These are phyloP conservation scores for Macaria liturata DNA, from an alignment of 2,888 invertebrate species.

Conservation along the genomic window DNA sequence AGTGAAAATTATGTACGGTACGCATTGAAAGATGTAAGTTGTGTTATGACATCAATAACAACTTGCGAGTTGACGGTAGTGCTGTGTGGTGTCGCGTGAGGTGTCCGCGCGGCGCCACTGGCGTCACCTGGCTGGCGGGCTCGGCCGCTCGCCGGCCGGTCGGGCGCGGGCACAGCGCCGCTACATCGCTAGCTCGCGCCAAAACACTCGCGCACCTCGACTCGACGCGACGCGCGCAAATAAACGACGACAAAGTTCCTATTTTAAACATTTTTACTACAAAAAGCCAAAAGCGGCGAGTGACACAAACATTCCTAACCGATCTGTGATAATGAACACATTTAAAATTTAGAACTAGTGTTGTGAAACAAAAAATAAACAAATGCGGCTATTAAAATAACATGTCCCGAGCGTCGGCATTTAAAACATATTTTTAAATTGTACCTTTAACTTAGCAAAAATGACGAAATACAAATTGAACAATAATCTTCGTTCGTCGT, in stretches of 20 bases:
- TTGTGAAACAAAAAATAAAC: slow-evolving; percentile 40
- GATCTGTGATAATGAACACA: slow-evolving; percentile 43
- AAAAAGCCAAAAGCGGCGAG: slow-evolving; percentile 20
- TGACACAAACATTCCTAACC: slow-evolving; percentile 32
- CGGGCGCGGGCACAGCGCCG: no score
- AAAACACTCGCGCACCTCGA: slow-evolving; percentile 3
- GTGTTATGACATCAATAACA: slow-evolving; percentile 14
- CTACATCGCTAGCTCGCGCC: background rate
- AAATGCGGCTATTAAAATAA: slow-evolving; percentile 44
- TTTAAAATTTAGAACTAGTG: slow-evolving; percentile 39
- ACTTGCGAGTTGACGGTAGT: slow-evolving; percentile 22
- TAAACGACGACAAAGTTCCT: slow-evolving; percentile 10
- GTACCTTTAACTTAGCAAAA: slow-evolving; percentile 31
- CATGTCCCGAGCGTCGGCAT: slow-evolving; percentile 69
- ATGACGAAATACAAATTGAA: slow-evolving; percentile 84
- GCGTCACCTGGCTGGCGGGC: no score
- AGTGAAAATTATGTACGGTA: slow-evolving; percentile 10
- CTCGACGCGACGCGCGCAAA: slow-evolving; percentile 4
- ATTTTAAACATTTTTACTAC: slow-evolving; percentile 15
- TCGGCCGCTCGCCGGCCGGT: no score
- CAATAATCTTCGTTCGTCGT: slow-evolving; percentile 63
- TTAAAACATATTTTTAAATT: slow-evolving; percentile 63
- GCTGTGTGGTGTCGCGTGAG: background rate
- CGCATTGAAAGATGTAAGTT: slow-evolving; percentile 13
- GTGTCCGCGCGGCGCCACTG: no score